These are phyloP conservation scores for Catocala sponsa DNA, from an alignment of 2,888 invertebrate species.

Conservation along the genomic window DNA sequence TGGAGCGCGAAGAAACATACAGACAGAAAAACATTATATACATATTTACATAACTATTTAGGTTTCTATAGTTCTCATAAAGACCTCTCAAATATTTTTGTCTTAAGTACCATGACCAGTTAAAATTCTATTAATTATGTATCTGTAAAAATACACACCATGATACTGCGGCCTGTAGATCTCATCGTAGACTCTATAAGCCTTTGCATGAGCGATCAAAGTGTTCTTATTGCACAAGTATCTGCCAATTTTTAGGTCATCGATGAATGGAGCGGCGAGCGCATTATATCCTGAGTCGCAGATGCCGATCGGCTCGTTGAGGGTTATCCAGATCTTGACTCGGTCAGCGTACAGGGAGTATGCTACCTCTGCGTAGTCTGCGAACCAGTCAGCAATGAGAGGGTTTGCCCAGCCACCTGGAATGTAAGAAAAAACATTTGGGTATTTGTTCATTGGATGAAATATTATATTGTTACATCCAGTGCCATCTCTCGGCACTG, in stretches of 20 bases:
- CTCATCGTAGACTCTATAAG: conserved; percentile 85
- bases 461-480: no score
- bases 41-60: no score
- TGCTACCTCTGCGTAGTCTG: conserved; percentile 86
- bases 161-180: conserved; percentile 79
- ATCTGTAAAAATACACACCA: conserved; percentile 59
- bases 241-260: conserved; percentile 21
- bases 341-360: conserved; percentile 87
- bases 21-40: no score
- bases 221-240: conserved; percentile 82
- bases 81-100: no score
- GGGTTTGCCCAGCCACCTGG: conserved; percentile 90
- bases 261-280: conserved; percentile 29
- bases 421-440: conserved; percentile 3
- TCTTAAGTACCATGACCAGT: no score
- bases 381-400: conserved; percentile 86
- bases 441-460: no score
- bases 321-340: conserved; percentile 90
- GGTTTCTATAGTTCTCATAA: no score
- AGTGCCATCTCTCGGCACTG: no score
- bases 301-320: conserved; percentile 89
- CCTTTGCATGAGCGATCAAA: conserved; percentile 81
- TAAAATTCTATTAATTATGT: no score
- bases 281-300: conserved; percentile 38
- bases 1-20: no score